Base-by-base conservation (phyloP, 2,113 vertebrate species). In the Crotalus helleri region DNA sequence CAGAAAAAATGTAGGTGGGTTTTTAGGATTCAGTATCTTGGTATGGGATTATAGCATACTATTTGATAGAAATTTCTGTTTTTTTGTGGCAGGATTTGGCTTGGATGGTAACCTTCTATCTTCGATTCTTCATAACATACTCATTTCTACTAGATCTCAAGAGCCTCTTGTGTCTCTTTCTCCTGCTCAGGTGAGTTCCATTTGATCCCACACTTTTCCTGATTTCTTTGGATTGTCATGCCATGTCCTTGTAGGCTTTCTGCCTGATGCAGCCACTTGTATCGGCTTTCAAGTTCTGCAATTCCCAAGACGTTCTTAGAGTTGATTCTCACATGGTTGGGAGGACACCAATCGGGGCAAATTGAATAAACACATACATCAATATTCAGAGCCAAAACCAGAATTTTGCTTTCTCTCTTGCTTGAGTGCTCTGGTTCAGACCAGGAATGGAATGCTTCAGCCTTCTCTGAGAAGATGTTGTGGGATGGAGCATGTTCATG, bases 21-120 rank as follows among this genome's bases (percentile, higher is more conserved):
- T 90, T 92, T 24, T 90, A 21, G 23, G 64, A 44, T 29, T 3
- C 26, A 91, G 26, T 87, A 91, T 11, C 46, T 81, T 23, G 61
- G 8, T 88, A 21, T 46, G 53, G 87, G 1, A 4, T 46, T 51
- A 13, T 10, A 90, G 2, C 94, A 59, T 8, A 26, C 81, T 94
- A 49, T 59, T 24, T 93, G 64, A 81, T 53, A 55, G 6, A 91
- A 33, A 5, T 8, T 90, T 93, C 3, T 89, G 49, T 85, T 10
- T 7, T 88, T 88, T 0, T 9, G 0, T 64, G 90, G 0, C 94
- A 98, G 98, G 98, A 98, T 94, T 55, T 98, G 96, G 97, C 97
- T 93, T 98, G 98, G 98, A 98, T 98, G 98, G 53, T 97, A 95
- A 97, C 95, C 88, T 98, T 98, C 96, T 98, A 98, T 8, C 19